phyloP scores from a whole-genome alignment of 2,888 invertebrate genomes.

The Drosophila neoperkinsi region DNA sequence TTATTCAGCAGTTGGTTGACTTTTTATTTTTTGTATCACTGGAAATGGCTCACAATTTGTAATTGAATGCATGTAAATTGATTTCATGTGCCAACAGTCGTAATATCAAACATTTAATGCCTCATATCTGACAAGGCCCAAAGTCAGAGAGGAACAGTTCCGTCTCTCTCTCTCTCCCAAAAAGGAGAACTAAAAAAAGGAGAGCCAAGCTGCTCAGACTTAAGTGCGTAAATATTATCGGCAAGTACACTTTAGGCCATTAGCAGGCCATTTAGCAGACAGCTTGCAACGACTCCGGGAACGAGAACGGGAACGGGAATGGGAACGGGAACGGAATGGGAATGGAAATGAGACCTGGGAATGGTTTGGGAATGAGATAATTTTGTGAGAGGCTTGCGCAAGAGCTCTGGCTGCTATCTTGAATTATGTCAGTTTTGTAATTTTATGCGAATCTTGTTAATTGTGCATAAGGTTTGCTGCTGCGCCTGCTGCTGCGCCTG shows the following conservation, averaged over 20 bases:
- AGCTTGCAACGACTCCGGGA: conserved; percentile 42
- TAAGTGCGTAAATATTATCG: conserved; percentile 76
- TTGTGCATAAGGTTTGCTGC: conserved; percentile 63
- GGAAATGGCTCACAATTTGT: conserved; percentile 74
- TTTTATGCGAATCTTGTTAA: conserved; percentile 77
- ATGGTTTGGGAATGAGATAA: conserved; percentile 34
- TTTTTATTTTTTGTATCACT: conserved; percentile 8
- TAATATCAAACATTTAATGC: conserved; percentile 63
- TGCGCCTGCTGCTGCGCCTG: conserved; percentile 1
- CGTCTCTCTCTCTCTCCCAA: not conserved
- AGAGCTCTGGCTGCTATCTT: conserved; percentile 68
- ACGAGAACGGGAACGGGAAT: conserved; percentile 35
- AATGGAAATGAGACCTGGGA: not conserved
- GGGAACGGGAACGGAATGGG: conserved; percentile 17
- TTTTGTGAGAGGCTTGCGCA: conserved; percentile 55
- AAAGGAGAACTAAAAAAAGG: not conserved
- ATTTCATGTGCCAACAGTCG: conserved; percentile 65
- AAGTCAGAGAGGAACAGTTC: not conserved
- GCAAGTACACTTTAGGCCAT: conserved; percentile 82
- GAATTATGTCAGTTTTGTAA: conserved; percentile 83
- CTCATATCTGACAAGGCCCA: conserved; percentile 8
- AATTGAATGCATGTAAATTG: conserved; percentile 82
- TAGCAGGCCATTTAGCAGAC: conserved; percentile 78
- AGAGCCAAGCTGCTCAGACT: conserved; percentile 9
- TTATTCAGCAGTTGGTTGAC: not conserved